These are phyloP conservation scores for Orbicella faveolata DNA, from an alignment of 64 coral and sea anemone genomes.

Conservation along the genomic window DNA sequence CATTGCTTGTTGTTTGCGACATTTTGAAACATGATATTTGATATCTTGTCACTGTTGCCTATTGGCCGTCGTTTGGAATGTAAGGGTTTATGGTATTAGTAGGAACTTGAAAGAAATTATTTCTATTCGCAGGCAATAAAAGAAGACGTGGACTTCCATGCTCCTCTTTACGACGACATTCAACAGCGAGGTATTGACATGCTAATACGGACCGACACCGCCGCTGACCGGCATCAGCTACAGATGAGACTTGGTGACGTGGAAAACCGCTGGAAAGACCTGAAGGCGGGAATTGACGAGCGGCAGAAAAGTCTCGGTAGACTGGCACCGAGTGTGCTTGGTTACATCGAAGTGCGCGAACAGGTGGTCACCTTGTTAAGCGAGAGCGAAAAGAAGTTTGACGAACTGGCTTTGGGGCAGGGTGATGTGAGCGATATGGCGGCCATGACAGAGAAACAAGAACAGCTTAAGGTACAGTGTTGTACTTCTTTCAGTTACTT, in stretches of 20 bases:
- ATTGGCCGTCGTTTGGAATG: too few relatives aligned
- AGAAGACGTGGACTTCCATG: conserved; percentile 70
- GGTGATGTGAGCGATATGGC: conserved; percentile 60
- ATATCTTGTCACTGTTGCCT: too few relatives aligned
- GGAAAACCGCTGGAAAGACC: conserved; percentile 64
- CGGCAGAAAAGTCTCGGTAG: conserved; percentile 73
- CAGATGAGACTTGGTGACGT: conserved; percentile 59
- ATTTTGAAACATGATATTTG: too few relatives aligned
- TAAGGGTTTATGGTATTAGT: too few relatives aligned
- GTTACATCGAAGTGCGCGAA: conserved; percentile 71
- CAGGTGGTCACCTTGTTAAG: conserved; percentile 72
- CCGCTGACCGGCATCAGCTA: conserved; percentile 51
- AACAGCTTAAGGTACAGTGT: conserved; percentile 60
- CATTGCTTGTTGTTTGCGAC: too few relatives aligned
- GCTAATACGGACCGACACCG: conserved; percentile 43
- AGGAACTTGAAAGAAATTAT: neutral
- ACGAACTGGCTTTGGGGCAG: conserved; percentile 45
- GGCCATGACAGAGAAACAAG: conserved; percentile 68
- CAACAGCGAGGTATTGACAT: conserved; percentile 42
- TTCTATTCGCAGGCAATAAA: conserved; percentile 42
- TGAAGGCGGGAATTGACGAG: conserved; percentile 61
- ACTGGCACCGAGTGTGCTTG: conserved; percentile 73
- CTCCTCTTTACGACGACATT: conserved; percentile 68
- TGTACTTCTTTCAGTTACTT: neutral
- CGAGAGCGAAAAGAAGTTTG: conserved; percentile 66